Base-by-base conservation (phyloP, 1,140 invertebrate species). In the Mactra quadrangularis region DNA sequence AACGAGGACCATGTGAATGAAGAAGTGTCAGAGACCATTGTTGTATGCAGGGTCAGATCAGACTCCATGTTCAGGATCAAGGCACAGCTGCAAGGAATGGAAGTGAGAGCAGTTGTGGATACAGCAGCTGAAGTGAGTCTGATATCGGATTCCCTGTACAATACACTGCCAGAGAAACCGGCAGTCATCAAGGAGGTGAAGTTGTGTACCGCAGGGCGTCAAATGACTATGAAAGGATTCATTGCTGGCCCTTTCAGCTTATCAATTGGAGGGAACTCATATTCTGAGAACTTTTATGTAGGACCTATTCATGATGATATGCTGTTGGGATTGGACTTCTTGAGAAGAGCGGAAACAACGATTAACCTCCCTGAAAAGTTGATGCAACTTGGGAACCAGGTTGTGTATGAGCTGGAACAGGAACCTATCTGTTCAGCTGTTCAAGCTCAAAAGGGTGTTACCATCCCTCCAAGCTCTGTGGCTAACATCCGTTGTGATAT, bases 281-380 rank as follows among this genome's bases (percentile, higher is more conserved):
- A 50, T 45, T 9, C 41, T n/a, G 55, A 75, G 27, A 57, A 60
- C 4, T n/a, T 75, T 33, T 75, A 75, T 47, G 38, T 75, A 13
- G 31, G 17, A 38, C 55, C 72, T 17, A 60, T 75, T 38, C 19
- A 59, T 31, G 72, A 75, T 41, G 31, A 52, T 22, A 72, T 72
- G 70, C 31, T 72, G 13, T 33, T 72, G 15, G 70, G 70, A 41
- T 7, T 75, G 27, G 72, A 75, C 41, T 60, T 75, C 22, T 27
- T 75, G 13, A 60, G 55, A 45, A 75, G 41, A 45, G 31, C 19
- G 6, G 55, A 19, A 60, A 35, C 41, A 3, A 6, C 31, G 1
- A 41, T 75, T 17, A 47, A 75, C 53, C n/a, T 75, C 13, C 31
- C 35, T 0, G n/a, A 45, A 22, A n/a, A 22, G 9, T 50, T 25